phyloP scores from a whole-genome alignment of 2,888 invertebrate genomes.

The Zele albiditarsus region DNA sequence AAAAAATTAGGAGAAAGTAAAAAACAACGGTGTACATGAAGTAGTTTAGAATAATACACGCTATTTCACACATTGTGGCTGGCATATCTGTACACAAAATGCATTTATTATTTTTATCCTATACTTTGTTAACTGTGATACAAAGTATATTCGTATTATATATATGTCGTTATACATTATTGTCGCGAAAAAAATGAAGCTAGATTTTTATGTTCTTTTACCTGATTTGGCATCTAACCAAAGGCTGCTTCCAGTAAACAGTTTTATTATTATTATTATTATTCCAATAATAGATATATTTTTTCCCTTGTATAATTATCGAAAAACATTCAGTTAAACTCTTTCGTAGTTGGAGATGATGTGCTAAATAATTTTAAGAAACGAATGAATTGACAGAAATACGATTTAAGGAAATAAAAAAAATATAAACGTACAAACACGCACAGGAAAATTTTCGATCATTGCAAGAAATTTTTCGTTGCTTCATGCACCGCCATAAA shows the following conservation, averaged over 20 bases:
- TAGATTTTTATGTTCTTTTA: conserved; percentile 51
- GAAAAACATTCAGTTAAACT: conserved; percentile 24
- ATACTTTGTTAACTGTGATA: conserved; percentile 63
- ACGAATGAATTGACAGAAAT: not conserved
- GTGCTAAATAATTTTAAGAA: not conserved
- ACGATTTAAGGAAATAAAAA: not conserved
- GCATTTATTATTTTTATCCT: conserved; percentile 49
- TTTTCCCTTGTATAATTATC: not conserved
- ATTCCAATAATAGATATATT: conserved; percentile 39
- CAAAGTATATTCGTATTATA: conserved; percentile 55
- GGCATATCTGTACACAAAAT: conserved; percentile 19
- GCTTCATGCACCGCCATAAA: not conserved
- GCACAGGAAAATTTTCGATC: conserved; percentile 25
- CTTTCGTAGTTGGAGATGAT: conserved; percentile 6
- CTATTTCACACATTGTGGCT: conserved; percentile 5
- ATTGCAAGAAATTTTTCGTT: conserved; percentile 5
- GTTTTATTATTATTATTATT: conserved; percentile 18
- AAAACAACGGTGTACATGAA: conserved; percentile 48
- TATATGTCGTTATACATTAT: conserved; percentile 48
- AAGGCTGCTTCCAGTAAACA: conserved; percentile 59
- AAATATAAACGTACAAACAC: conserved; percentile 16
- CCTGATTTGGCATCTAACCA: conserved; percentile 59
- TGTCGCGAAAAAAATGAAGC: conserved; percentile 46
- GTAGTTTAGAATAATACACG: conserved; percentile 31
- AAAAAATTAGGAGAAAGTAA: conserved; percentile 22